Base-by-base conservation (phyloP, 2,113 vertebrate genomes). In the Rana temporaria region DNA sequence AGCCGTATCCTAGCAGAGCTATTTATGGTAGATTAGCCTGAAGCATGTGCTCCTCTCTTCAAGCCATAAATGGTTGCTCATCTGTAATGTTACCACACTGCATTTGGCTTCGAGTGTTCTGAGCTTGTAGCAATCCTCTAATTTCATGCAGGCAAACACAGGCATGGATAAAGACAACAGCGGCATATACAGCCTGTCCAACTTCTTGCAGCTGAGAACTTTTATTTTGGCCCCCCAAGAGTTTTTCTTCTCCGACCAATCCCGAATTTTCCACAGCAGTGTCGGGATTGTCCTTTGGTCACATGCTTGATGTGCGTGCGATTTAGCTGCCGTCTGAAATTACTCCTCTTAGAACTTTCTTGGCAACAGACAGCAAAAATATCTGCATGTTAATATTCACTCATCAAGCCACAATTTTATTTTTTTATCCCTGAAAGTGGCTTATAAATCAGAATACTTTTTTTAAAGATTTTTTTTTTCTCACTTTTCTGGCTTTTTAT, bases 21-120 rank as follows among this genome's bases (percentile, higher is more conserved):
- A 83, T 83, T 83, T 83, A 68, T 83, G 81, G 81, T 68, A 59
- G 81, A 76, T 83, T 42, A 82, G 80, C 80, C 30, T 57, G 62
- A 32, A 76, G 81, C 63, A 56, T 83, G 81, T 76, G 81, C 32
- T 83, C 71, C 53, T 59, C 71, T 59, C 69, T 83, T 62, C 81
- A 76, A 52, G 72, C 81, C 81, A 83, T 83, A 83, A 48, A 83
- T 83, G 81, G 81, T 83, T 83, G 81, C 63, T 83, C 71, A 1
- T 76, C 72, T 67, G 64, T 68, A 24, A 26, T 26, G 72, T 68
- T 83, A 75, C 80, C 79, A 26, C 70, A 75, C 72, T 75, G 71
- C 81, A 52, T 83, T 83, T 83, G 81, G 81, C 64, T 81, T 65
- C 2, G 38, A 65, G 69, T 38, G 24, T 30, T 38, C 30, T 17